Conservation (phyloP, 2,797 vertebrate species). For the Novumbra hubbsi region DNA sequence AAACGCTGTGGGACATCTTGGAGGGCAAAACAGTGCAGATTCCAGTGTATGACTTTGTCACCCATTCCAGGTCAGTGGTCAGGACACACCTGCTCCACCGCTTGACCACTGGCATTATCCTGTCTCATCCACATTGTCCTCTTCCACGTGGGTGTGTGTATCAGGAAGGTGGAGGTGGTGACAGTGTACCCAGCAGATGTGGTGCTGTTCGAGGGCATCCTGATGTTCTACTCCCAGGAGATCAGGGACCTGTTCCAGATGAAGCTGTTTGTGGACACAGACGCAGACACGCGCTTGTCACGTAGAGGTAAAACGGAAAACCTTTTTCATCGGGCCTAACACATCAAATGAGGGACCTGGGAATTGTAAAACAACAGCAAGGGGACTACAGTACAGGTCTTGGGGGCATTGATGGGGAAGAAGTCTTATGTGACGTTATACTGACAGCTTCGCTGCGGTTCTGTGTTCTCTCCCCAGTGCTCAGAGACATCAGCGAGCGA, state of each 20-base stretch:
- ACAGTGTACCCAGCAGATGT: slow-evolving; percentile 89
- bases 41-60: slow-evolving; percentile 92
- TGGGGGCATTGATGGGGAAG: not conserved
- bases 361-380: not conserved
- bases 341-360: not conserved
- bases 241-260: slow-evolving; percentile 92
- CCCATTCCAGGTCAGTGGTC: slow-evolving; percentile 83
- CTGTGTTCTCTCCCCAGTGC: slow-evolving; percentile 68
- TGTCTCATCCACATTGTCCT: slow-evolving; percentile 9
- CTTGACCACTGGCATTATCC: not conserved
- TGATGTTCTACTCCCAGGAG: slow-evolving; percentile 91
- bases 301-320: slow-evolving; percentile 79
- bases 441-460: not conserved
- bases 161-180: slow-evolving; percentile 88
- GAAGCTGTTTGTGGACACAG: slow-evolving; percentile 94
- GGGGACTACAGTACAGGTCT: not conserved
- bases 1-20: slow-evolving; percentile 85
- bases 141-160: not conserved
- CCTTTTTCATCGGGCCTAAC: not conserved
- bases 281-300: slow-evolving; percentile 89
- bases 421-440: fast-evolving
- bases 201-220: slow-evolving; percentile 91
- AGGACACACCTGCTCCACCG: not conserved
- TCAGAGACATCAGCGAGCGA: slow-evolving; percentile 89
- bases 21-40: slow-evolving; percentile 89